phyloP scores from a whole-genome alignment of 2,797 vertebrate species.

The Menidia menidia region DNA sequence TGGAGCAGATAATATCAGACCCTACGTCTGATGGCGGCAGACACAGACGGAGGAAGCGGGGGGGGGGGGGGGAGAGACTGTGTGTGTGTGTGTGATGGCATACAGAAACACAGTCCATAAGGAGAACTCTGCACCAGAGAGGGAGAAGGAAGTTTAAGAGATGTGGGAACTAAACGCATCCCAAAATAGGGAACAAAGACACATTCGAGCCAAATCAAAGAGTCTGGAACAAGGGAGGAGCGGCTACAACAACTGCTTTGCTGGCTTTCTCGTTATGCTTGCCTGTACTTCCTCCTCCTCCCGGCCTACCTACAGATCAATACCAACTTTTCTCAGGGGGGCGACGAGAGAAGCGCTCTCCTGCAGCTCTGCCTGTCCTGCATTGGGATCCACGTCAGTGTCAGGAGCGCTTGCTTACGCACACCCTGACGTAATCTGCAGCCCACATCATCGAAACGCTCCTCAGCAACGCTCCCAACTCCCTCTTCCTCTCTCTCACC shows the following conservation, averaged over 20 bases:
- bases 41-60: slow-evolving; percentile 80
- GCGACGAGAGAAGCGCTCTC: slow-evolving; percentile 52
- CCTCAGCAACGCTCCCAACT: slow-evolving; percentile 40
- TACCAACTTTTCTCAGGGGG: slow-evolving; percentile 74
- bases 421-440: slow-evolving; percentile 59
- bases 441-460: slow-evolving; percentile 63
- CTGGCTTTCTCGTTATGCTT: slow-evolving; percentile 60
- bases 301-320: slow-evolving; percentile 68
- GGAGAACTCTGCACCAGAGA: slow-evolving; percentile 78
- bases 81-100: slow-evolving; percentile 46
- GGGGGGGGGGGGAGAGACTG: slow-evolving; percentile 49
- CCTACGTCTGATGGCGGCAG: slow-evolving; percentile 78
- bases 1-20: slow-evolving; percentile 79
- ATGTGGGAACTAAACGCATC: slow-evolving; percentile 74
- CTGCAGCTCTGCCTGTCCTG: slow-evolving; percentile 63
- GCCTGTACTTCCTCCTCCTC: slow-evolving; percentile 57
- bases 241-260: slow-evolving; percentile 63
- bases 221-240: slow-evolving; percentile 48
- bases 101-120: slow-evolving; percentile 76
- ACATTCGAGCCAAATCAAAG: slow-evolving; percentile 49
- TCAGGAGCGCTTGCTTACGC: slow-evolving; percentile 61
- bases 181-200: slow-evolving; percentile 77
- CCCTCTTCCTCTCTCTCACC: slow-evolving; percentile 22
- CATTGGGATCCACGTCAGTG: slow-evolving; percentile 65
- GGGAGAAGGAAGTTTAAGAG: slow-evolving; percentile 59